Percentiles rank a stretch among this genome's conserved stretches.
These are phyloP conservation scores for Sinodicranocentrus sp. DNA, from an alignment of 2,888 invertebrate species.

Conservation along the genomic window DNA sequence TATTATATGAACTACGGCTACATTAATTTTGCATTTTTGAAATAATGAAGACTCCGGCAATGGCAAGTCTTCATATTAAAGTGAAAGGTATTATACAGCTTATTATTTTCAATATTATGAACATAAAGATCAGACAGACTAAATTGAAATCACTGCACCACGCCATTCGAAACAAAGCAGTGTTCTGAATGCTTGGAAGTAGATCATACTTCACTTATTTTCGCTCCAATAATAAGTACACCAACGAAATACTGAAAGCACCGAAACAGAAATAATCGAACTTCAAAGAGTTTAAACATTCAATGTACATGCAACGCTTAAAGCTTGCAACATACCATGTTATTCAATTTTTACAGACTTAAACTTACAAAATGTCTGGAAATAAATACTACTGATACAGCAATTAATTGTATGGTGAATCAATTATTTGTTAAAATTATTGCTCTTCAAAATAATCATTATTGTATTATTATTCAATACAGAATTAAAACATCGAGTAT, in stretches of 20 bases:
- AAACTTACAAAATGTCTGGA: no score
- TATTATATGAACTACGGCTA: not conserved
- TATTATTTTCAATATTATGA: conserved; percentile 1
- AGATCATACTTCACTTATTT: not conserved
- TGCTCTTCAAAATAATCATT: not conserved
- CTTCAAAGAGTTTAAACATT: no score
- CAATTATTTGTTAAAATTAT: no score
- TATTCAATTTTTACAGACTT: no score
- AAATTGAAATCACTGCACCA: not conserved
- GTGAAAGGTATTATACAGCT: not conserved
- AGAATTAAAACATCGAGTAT: conserved; percentile 36
- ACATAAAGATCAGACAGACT: conserved; percentile 12
- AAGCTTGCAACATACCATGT: no score
- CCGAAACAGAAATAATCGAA: conserved; percentile 9
- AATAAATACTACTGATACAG: no score
- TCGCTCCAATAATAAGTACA: conserved; percentile 3
- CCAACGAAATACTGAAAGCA: conserved; percentile 33
- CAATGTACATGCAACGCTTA: no score
- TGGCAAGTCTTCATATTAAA: not conserved
- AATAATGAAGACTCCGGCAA: conserved; percentile 4
- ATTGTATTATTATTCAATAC: conserved; percentile 1
- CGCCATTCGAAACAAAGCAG: not conserved
- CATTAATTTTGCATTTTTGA: conserved; percentile 14
- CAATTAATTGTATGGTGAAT: no score
- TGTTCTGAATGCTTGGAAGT: not conserved